A percentile compares a stretch with the other conserved stretches of the same genome.
phyloP scores from a whole-genome alignment of 1,140 invertebrate genomes.

The Drosophila watanabei region DNA sequence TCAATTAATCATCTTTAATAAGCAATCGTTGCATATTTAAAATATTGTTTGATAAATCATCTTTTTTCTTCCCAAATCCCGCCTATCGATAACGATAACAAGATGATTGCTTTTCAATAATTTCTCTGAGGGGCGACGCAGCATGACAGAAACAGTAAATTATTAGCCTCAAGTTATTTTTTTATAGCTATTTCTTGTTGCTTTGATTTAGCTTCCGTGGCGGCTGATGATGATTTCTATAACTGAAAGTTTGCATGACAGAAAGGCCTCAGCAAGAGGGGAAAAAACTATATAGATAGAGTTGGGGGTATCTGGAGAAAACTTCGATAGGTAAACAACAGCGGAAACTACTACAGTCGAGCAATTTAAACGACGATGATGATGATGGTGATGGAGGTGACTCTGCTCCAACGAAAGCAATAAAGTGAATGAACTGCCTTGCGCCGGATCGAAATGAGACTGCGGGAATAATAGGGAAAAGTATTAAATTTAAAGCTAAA shows the following conservation, averaged over 20 bases:
- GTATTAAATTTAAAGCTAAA: neutral
- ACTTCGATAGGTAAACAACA: constrained; percentile 50
- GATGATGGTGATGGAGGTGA: constrained; percentile 11
- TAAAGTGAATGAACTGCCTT: constrained; percentile 67
- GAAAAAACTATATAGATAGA: constrained; percentile 1
- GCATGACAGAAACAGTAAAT: constrained; percentile 63
- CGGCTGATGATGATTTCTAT: constrained; percentile 51
- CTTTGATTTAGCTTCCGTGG: constrained; percentile 64
- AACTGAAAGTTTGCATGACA: constrained; percentile 75
- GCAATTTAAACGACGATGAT: constrained; percentile 49
- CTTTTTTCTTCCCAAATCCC: neutral
- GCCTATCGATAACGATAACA: constrained; percentile 60
- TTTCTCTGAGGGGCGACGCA: constrained; percentile 49
- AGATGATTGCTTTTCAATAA: constrained; percentile 74
- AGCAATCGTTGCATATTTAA: constrained; percentile 16
- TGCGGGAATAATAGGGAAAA: constrained; percentile 6
- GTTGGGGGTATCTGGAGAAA: constrained; percentile 13
- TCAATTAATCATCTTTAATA: constrained; percentile 44
- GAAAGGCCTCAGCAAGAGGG: constrained; percentile 15
- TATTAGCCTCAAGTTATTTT: constrained; percentile 54
- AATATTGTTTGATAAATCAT: constrained; percentile 45
- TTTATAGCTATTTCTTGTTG: constrained; percentile 29
- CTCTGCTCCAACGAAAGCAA: constrained; percentile 35
- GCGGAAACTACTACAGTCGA: constrained; percentile 43
- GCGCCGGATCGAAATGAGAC: constrained; percentile 7